Evolutionary conservation across 2,113 vertebrate species (phyloP), one percentile per base, ranked within the genome.

Genomic region (Cariama cristata): DNA sequence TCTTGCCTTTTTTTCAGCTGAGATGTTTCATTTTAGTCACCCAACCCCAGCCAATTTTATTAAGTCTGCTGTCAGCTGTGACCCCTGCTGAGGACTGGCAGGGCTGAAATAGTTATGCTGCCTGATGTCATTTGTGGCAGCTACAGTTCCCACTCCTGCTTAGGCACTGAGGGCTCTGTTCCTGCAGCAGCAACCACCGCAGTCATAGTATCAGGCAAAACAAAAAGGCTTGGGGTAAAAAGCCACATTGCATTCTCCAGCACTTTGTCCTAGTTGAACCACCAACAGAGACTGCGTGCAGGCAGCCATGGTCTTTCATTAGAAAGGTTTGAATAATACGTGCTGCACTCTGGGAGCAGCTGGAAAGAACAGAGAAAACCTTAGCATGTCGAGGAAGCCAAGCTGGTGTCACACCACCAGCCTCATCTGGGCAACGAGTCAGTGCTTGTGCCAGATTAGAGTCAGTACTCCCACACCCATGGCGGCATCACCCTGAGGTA

Each of bases 31-130:
- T 97, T 96, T 97, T 90, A 94, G 95, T 93, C 93, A 90, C 88
- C 64, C 66, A 93, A 92, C 75, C 84, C 86, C 89, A 96, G 88
- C 63, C 95, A 49, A 33, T 92, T 96, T 89, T 71, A 80, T 73
- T 71, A 63, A 97, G 90, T 56, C 96, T 97, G 94, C 96, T 97
- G 97, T 96, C 97, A 96, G 94, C 97, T 83, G 81, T 97, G 97
- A 96, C 94, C 97, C 94, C 95, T 88, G 91, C 93, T 75, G 93
- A 94, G 95, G 91, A 81, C 93, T 95, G 95, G 87, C 96, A 96
- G 94, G 91, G 88, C 96, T 97, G 94, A 93, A 95, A 96, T 73
- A 96, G 94, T 97, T 92, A 27, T 72, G 92, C 94, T 97, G 93
- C 91, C 94, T 97, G 91, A 66, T 97, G 96, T 96, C 93, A 85